These are phyloP conservation scores for Willowsia nigromaculata DNA, from an alignment of 2,888 invertebrate species.

Conservation along the genomic window DNA sequence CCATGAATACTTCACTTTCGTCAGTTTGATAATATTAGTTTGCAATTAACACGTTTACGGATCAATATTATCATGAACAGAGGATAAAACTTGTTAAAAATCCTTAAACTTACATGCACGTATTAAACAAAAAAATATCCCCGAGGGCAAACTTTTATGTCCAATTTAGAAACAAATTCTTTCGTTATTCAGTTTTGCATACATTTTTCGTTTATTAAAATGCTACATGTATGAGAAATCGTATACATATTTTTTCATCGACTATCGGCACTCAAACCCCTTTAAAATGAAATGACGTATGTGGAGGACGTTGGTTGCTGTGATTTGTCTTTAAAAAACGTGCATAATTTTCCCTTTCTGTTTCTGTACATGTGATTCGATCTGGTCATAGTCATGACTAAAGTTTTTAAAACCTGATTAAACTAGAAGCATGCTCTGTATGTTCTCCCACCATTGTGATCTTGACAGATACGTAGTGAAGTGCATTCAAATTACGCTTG, in stretches of 20 bases:
- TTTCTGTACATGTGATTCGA: slow-evolving; percentile 44
- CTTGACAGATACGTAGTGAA: neutral
- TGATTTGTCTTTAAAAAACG: slow-evolving; percentile 42
- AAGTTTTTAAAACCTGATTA: slow-evolving; percentile 49
- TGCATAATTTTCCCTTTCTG: slow-evolving; percentile 57
- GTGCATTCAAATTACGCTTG: neutral
- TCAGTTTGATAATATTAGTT: neutral
- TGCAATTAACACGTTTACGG: slow-evolving; percentile 24
- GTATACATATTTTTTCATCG: neutral
- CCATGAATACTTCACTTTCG: neutral
- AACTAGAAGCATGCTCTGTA: slow-evolving; percentile 18
- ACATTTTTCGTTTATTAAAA: neutral
- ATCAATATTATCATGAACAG: neutral
- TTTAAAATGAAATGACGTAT: neutral
- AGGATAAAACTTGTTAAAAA: slow-evolving; percentile 34
- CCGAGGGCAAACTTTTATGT: slow-evolving; percentile 19
- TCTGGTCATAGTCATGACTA: slow-evolving; percentile 66
- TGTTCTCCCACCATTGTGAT: neutral
- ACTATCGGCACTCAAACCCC: neutral
- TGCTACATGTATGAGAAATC: neutral
- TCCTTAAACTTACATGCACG: slow-evolving; percentile 11
- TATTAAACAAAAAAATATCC: neutral
- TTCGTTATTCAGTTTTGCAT: neutral
- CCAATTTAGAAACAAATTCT: slow-evolving; percentile 20
- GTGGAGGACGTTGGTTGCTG: neutral